A percentile compares a stretch with the other conserved stretches of the same genome.
These are phyloP conservation scores for Pterocles burchelli DNA, from an alignment of 2,113 vertebrate genomes.

Conservation along the genomic window DNA sequence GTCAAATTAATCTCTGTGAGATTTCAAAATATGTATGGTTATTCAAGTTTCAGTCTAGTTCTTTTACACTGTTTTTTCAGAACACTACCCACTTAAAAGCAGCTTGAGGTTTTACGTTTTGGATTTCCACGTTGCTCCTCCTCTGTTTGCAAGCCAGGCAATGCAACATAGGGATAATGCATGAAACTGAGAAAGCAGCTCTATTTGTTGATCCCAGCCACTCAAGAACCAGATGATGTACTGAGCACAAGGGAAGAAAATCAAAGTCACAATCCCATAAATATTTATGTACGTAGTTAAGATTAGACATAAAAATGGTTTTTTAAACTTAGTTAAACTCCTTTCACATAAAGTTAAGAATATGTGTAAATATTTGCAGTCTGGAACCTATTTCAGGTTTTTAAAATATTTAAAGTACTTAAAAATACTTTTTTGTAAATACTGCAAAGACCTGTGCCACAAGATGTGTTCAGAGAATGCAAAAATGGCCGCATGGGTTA, in stretches of 20 bases:
- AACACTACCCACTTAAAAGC: neutral
- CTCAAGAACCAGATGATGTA: neutral
- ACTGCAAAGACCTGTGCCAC: neutral
- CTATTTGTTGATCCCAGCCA: neutral
- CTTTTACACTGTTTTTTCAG: neutral
- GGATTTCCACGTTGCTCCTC: neutral
- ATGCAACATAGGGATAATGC: neutral
- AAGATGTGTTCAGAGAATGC: neutral
- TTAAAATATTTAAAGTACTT: neutral
- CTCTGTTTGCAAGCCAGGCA: neutral
- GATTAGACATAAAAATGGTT: neutral
- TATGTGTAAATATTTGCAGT: neutral
- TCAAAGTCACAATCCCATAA: neutral
- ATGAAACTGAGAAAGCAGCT: neutral
- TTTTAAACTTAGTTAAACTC: neutral
- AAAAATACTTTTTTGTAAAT: neutral
- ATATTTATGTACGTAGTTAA: neutral
- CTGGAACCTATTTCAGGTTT: conserved; percentile 14
- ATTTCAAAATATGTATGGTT: neutral
- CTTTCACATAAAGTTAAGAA: neutral
- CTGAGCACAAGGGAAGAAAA: neutral
- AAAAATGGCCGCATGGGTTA: fast-evolving
- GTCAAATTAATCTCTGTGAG: neutral
- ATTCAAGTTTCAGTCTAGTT: neutral
- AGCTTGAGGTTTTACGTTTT: conserved; percentile 4